Conservation (phyloP, 2,797 vertebrate species). For the Rhabdomys pumilio region DNA sequence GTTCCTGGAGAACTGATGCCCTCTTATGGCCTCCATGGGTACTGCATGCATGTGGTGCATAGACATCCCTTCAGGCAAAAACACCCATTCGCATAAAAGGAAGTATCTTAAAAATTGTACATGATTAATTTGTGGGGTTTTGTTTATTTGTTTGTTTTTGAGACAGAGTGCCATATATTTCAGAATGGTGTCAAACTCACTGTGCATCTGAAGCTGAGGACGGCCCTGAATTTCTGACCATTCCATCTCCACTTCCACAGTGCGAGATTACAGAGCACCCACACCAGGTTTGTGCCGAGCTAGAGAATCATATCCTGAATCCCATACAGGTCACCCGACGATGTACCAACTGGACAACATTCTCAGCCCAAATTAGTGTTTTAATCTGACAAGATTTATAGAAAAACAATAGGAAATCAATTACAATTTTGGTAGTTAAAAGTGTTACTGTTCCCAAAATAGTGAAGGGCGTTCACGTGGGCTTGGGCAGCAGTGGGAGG, state of each 20-base stretch:
- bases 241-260: background rate
- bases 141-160: background rate
- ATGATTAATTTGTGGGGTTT: background rate
- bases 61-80: background rate
- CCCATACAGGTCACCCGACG: background rate
- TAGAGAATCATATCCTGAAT: background rate
- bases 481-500: background rate
- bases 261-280: background rate
- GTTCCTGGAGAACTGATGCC: background rate
- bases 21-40: background rate
- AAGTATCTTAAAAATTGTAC: background rate
- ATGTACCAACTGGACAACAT: background rate
- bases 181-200: background rate
- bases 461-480: background rate
- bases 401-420: background rate
- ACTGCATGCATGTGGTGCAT: background rate
- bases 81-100: background rate
- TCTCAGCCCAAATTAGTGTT: background rate
- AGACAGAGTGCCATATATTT: background rate
- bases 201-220: background rate
- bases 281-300: background rate
- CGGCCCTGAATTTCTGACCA: background rate
- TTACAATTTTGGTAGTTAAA: background rate
- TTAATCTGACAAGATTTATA: background rate
- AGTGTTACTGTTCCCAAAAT: background rate